phyloP scores from a whole-genome alignment of 2,113 vertebrate genomes.

The Pseudorasbora parva region DNA sequence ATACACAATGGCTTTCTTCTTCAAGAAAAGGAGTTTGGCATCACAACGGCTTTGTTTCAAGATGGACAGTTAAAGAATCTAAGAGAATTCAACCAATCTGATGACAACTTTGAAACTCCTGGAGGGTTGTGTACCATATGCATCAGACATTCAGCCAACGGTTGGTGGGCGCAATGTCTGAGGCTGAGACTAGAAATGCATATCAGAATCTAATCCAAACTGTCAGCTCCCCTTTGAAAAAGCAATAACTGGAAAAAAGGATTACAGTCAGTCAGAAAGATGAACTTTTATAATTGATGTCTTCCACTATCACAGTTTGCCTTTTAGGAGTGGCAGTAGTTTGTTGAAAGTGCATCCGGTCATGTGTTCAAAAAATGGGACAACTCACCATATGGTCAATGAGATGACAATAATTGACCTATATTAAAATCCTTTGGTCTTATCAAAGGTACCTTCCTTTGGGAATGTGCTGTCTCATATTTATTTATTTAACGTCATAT shows the following conservation, averaged over 20 bases:
- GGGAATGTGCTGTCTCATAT: background rate
- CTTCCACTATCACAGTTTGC: slow-evolving; percentile 54
- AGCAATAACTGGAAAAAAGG: background rate
- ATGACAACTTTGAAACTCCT: too few relatives aligned
- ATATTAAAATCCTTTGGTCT: background rate
- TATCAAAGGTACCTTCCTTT: background rate
- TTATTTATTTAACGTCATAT: background rate
- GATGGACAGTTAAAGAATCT: too few relatives aligned
- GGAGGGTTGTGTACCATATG: too few relatives aligned
- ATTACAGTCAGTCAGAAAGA: slow-evolving; percentile 50
- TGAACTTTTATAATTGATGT: slow-evolving; percentile 50
- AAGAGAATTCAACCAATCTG: too few relatives aligned
- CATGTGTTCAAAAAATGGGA: slow-evolving; percentile 38
- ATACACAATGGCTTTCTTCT: too few relatives aligned
- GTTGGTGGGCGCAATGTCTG: too few relatives aligned
- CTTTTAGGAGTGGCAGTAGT: slow-evolving; percentile 52
- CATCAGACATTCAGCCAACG: too few relatives aligned
- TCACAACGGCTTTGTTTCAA: too few relatives aligned
- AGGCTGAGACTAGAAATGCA: too few relatives aligned
- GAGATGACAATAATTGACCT: background rate
- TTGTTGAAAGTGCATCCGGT: slow-evolving; percentile 62
- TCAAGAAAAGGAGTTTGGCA: too few relatives aligned
- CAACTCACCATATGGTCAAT: background rate
- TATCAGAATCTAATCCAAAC: slow-evolving; percentile 47
- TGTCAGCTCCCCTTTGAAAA: slow-evolving; percentile 47